Conservation (phyloP, 1,140 invertebrate genomes). For the Drosophila tristis region DNA sequence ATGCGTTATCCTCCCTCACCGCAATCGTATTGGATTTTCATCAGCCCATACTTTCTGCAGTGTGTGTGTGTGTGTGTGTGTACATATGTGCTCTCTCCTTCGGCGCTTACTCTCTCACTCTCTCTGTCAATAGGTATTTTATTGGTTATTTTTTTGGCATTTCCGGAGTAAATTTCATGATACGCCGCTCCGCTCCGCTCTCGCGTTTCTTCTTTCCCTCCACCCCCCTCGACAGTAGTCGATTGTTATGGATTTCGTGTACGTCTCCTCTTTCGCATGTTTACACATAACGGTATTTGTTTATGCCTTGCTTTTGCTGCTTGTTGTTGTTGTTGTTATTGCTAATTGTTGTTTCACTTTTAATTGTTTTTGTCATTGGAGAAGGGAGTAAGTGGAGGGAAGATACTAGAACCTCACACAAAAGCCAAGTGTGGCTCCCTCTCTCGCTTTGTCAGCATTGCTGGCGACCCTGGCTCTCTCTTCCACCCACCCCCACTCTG, state of each 20-base stretch:
- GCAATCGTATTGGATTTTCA: constrained; percentile 55
- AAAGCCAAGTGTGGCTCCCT: too few relatives aligned
- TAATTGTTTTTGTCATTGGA: constrained; percentile 11
- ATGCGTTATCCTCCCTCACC: neutral
- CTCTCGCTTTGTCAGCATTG: too few relatives aligned
- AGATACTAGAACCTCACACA: too few relatives aligned
- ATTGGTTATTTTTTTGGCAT: constrained; percentile 72
- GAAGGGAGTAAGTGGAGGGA: too few relatives aligned
- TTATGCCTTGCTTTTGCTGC: constrained; percentile 26
- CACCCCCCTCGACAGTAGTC: neutral
- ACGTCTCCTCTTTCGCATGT: constrained; percentile 44
- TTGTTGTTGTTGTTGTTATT: constrained; percentile 35
- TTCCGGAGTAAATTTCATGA: constrained; percentile 81
- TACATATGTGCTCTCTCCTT: neutral
- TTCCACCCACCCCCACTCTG: too few relatives aligned
- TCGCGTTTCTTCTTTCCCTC: constrained; percentile 28
- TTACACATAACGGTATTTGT: constrained; percentile 47
- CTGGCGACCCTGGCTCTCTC: too few relatives aligned
- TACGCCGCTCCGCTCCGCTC: constrained; percentile 35
- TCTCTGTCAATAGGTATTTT: constrained; percentile 48
- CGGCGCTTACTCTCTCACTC: neutral
- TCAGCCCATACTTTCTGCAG: constrained; percentile 3
- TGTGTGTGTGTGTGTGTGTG: constrained; percentile 14
- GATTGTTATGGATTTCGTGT: constrained; percentile 12
- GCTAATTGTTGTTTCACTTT: constrained; percentile 46